Percentiles rank a stretch among this genome's conserved stretches.
Conservation (phyloP, 2,888 invertebrate species). For the Ichneumoninae sp. region DNA sequence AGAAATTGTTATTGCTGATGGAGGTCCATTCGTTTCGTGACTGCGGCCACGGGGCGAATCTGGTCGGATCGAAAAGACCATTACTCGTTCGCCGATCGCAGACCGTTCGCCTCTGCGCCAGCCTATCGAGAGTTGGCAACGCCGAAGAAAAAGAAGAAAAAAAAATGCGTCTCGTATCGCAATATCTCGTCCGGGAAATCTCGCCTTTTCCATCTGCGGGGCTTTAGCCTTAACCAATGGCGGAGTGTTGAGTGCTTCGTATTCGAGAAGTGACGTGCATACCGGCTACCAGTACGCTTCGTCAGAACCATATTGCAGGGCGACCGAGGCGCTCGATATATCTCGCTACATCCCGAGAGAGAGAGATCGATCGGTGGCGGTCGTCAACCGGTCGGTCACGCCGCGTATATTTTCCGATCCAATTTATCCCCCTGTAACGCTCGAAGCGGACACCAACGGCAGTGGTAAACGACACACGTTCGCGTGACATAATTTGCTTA, state of each 20-base stretch:
- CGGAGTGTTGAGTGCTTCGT: constrained; percentile 3
- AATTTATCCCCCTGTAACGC: constrained; percentile 10
- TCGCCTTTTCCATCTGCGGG: constrained; percentile 59
- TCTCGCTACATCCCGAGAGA: constrained; percentile 46
- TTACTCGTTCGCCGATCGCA: constrained; percentile 47
- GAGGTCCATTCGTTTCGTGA: constrained; percentile 34
- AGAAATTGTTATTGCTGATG: not conserved
- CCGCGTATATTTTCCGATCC: constrained; percentile 31
- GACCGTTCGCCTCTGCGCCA: not conserved
- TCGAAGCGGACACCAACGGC: constrained; percentile 20
- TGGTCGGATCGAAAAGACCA: constrained; percentile 20
- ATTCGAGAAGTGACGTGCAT: not conserved
- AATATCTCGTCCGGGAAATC: constrained; percentile 60
- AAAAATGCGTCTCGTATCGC: constrained; percentile 54
- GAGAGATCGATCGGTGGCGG: constrained; percentile 51
- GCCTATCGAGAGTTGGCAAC: constrained; percentile 14
- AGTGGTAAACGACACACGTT: constrained; percentile 45
- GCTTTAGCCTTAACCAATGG: constrained; percentile 19
- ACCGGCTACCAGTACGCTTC: constrained; percentile 6
- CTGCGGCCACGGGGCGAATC: constrained; percentile 28
- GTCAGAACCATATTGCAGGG: constrained; percentile 43
- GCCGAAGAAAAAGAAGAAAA: constrained; percentile 4
- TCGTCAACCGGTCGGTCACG: constrained; percentile 63
- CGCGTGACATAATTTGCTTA: constrained; percentile 59
- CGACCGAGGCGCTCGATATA: constrained; percentile 57